phyloP scores from a whole-genome alignment of 2,888 invertebrate genomes.

The Hyles lineata region DNA sequence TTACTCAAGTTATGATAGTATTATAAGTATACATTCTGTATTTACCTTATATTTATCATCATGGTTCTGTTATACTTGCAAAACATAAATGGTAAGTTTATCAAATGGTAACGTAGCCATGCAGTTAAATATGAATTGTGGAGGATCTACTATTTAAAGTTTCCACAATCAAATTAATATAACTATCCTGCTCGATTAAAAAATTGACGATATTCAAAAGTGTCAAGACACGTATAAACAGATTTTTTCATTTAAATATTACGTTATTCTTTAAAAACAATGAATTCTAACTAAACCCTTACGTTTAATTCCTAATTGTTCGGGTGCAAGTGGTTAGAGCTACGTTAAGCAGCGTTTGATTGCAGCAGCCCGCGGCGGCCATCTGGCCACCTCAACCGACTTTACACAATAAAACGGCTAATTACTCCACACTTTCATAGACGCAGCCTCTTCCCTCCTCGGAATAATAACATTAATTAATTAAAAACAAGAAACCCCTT shows the following conservation, averaged over 20 bases:
- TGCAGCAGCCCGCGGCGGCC: neutral
- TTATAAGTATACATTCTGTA: neutral
- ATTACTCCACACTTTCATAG: conserved; percentile 81
- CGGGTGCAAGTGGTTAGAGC: neutral
- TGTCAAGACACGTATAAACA: no score
- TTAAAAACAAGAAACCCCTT: conserved; percentile 73
- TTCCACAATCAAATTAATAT: no score
- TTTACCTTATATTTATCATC: no score
- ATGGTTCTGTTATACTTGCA: no score
- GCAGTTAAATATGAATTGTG: no score
- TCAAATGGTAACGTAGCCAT: no score
- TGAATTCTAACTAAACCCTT: neutral
- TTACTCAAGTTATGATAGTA: neutral
- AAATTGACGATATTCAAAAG: no score
- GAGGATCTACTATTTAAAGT: no score
- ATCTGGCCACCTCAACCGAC: conserved; percentile 23
- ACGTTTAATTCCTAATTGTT: conserved; percentile 1
- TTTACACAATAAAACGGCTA: conserved; percentile 85
- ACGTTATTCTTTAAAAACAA: neutral
- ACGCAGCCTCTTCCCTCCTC: conserved; percentile 70
- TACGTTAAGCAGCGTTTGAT: conserved; percentile 21
- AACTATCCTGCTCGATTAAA: no score
- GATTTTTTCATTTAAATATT: no score
- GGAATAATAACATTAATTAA: conserved; percentile 85
- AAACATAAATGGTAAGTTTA: no score